Percentiles rank a stretch among this genome's conserved stretches.
Conservation (phyloP, 2,888 invertebrate species). For the Lasioglossum pauxillum region DNA sequence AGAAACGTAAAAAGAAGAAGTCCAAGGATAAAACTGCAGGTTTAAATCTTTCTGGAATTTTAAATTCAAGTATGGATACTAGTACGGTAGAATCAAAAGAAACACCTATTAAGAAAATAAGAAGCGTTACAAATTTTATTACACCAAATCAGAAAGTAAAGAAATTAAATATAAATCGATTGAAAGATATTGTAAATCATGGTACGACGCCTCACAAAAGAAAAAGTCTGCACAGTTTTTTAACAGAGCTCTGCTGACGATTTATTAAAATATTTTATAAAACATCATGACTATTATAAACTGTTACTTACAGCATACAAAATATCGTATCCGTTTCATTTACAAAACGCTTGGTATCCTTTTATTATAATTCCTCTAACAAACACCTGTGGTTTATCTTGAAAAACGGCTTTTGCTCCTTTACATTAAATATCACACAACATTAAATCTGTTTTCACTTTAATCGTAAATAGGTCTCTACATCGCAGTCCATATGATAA, state of each 20-base stretch:
- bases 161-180: constrained; percentile 74
- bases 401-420: not conserved
- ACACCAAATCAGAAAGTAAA: constrained; percentile 69
- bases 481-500: constrained; percentile 49
- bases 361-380: constrained; percentile 17
- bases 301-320: constrained; percentile 16
- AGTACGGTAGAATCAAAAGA: constrained; percentile 23
- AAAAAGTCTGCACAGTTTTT: constrained; percentile 77
- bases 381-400: not conserved
- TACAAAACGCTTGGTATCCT: constrained; percentile 22
- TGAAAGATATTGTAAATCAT: constrained; percentile 74
- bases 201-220: constrained; percentile 66
- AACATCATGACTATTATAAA: constrained; percentile 24
- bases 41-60: constrained; percentile 76
- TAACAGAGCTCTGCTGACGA: constrained; percentile 73
- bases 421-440: constrained; percentile 49
- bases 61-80: constrained; percentile 29
- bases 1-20: constrained; percentile 79
- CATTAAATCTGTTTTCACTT: constrained; percentile 35
- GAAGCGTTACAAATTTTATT: constrained; percentile 53
- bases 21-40: constrained; percentile 84
- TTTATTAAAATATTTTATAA: constrained; percentile 48
- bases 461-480: constrained; percentile 52
- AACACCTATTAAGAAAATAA: constrained; percentile 45
- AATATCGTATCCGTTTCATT: constrained; percentile 23